These are phyloP conservation scores for Neosilurus mollespiculum DNA, from an alignment of 2,797 vertebrate species.

Conservation along the genomic window DNA sequence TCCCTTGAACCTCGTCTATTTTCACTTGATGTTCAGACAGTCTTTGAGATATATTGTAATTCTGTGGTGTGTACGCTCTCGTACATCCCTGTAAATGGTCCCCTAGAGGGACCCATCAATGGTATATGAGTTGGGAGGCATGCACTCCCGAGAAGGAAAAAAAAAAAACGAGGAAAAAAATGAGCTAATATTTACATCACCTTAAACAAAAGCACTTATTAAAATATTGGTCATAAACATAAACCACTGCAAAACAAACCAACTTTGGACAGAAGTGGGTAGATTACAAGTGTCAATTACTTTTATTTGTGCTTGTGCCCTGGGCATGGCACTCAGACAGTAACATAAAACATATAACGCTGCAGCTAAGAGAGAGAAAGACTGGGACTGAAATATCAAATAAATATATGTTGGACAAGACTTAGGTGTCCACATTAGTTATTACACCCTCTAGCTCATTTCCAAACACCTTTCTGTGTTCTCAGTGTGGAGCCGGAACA, in stretches of 20 bases:
- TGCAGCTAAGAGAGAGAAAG: background rate
- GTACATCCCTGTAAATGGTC: slow-evolving; percentile 10
- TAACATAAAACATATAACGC: background rate
- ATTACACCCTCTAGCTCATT: background rate
- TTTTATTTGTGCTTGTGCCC: background rate
- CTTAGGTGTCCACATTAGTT: background rate
- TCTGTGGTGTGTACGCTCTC: slow-evolving; percentile 1
- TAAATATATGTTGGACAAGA: background rate
- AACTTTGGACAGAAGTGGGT: background rate
- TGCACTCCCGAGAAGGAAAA: background rate
- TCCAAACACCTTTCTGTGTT: background rate
- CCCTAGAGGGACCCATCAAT: slow-evolving; percentile 21
- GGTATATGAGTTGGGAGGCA: background rate
- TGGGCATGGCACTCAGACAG: background rate
- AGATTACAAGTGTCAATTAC: background rate
- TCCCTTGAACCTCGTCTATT: background rate
- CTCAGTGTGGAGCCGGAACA: background rate
- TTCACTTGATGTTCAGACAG: slow-evolving; percentile 8
- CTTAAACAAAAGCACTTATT: background rate
- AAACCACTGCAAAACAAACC: background rate
- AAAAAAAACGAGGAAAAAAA: background rate
- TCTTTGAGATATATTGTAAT: slow-evolving; percentile 21
- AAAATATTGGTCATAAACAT: background rate
- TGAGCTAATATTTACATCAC: background rate
- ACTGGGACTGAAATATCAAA: background rate